Percentiles rank a stretch among this genome's conserved stretches.
phyloP scores from a whole-genome alignment of 2,888 invertebrate genomes.

The Noctua janthe region DNA sequence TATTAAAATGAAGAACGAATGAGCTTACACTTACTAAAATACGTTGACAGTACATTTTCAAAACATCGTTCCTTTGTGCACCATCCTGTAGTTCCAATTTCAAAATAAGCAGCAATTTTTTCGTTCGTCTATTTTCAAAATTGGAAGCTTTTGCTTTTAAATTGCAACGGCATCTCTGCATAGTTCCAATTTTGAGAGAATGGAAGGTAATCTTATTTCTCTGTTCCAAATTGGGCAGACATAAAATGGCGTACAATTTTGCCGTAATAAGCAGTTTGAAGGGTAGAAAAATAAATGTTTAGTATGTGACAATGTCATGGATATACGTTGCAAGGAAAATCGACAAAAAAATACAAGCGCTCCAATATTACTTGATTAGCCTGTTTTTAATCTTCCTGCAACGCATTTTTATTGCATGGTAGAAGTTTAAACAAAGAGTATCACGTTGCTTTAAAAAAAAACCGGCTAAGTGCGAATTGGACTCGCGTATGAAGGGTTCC shows the following conservation, averaged over 20 bases:
- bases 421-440: too few species aligned
- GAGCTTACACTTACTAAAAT: not conserved
- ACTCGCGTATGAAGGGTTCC: too few species aligned
- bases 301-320: not conserved
- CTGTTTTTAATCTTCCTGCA: too few species aligned
- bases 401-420: too few species aligned
- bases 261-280: slow-evolving; percentile 13
- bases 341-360: not conserved
- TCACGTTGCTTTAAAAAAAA: too few species aligned
- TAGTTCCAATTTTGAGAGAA: slow-evolving; percentile 51
- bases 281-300: slow-evolving; percentile 15
- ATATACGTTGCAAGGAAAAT: too few species aligned
- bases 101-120: slow-evolving; percentile 34
- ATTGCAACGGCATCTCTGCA: slow-evolving; percentile 40
- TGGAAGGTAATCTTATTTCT: slow-evolving; percentile 40
- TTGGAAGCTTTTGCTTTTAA: slow-evolving; percentile 49
- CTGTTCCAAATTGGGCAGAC: slow-evolving; percentile 5
- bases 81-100: slow-evolving; percentile 33
- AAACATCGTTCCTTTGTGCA: slow-evolving; percentile 15
- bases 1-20: not conserved
- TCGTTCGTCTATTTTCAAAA: slow-evolving; percentile 42
- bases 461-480: too few species aligned
- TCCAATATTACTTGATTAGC: not conserved
- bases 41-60: slow-evolving; percentile 7
- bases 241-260: slow-evolving; percentile 12